These are phyloP conservation scores for Ophraella communa DNA, from an alignment of 2,888 invertebrate species.

Conservation along the genomic window DNA sequence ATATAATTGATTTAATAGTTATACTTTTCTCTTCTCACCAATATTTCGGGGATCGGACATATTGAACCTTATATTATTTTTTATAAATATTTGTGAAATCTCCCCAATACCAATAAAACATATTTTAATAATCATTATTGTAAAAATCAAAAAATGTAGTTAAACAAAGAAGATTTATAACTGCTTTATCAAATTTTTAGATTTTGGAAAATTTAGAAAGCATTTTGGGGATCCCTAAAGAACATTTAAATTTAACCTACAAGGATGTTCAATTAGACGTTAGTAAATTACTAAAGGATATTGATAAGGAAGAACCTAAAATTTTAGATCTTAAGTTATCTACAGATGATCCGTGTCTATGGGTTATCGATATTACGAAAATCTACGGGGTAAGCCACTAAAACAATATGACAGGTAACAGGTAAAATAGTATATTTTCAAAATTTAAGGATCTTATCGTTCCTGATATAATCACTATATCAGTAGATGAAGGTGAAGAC, in stretches of 20 bases:
- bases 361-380: slow-evolving; percentile 50
- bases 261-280: slow-evolving; percentile 1
- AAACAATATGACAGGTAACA: background rate
- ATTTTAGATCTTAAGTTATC: slow-evolving; percentile 46
- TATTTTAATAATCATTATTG: no score
- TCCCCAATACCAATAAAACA: no score
- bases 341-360: slow-evolving; percentile 44
- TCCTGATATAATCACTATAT: slow-evolving; percentile 66
- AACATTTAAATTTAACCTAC: slow-evolving; percentile 10
- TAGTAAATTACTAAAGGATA: slow-evolving; percentile 55
- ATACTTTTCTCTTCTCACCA: no score
- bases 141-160: no score
- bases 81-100: no score
- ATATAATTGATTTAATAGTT: no score
- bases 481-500: slow-evolving; percentile 59
- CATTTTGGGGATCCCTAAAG: slow-evolving; percentile 12
- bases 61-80: no score
- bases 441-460: slow-evolving; percentile 49
- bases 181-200: no score
- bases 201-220: slow-evolving; percentile 7
- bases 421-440: background rate
- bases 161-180: no score
- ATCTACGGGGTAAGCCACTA: slow-evolving; percentile 44
- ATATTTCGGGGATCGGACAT: no score
- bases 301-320: slow-evolving; percentile 47